Conservation (phyloP, 2,888 invertebrate species). For the Schizotus pectinicornis region DNA sequence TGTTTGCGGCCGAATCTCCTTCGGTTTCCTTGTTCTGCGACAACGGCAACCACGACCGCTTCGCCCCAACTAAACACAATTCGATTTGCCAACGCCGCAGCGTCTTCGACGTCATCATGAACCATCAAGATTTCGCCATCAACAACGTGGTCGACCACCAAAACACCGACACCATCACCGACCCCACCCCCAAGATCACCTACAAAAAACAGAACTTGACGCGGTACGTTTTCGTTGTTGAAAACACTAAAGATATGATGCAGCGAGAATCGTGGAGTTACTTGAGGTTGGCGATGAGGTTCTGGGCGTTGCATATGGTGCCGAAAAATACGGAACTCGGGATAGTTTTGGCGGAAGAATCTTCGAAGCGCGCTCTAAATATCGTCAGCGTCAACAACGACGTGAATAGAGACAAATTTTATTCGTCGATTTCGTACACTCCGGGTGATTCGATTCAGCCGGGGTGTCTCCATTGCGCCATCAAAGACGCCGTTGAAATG, state of each 20-base stretch:
- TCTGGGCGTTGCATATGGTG: constrained; percentile 65
- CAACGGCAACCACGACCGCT: constrained; percentile 65
- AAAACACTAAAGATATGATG: constrained; percentile 65
- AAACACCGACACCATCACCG: constrained; percentile 52
- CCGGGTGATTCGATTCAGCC: constrained; percentile 60
- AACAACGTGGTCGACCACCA: constrained; percentile 40
- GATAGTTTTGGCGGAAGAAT: constrained; percentile 59
- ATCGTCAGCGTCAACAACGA: constrained; percentile 50
- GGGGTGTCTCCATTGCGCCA: constrained; percentile 60
- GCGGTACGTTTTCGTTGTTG: constrained; percentile 64
- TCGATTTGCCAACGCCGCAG: constrained; percentile 66
- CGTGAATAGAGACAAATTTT: constrained; percentile 45
- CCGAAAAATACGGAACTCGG: constrained; percentile 62
- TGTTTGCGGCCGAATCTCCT: constrained; percentile 62
- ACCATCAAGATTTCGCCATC: constrained; percentile 61
- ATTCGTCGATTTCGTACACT: constrained; percentile 59
- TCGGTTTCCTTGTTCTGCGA: constrained; percentile 68
- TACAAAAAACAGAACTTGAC: constrained; percentile 63
- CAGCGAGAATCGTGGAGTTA: constrained; percentile 67
- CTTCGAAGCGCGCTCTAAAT: constrained; percentile 52
- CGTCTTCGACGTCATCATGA: constrained; percentile 64
- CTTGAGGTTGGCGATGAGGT: constrained; percentile 64
- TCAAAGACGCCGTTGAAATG: constrained; percentile 59
- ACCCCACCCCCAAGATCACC: constrained; percentile 59
- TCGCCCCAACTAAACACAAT: constrained; percentile 72